Base-by-base conservation (phyloP, 2,797 vertebrate species). In the Myotis vivesi region DNA sequence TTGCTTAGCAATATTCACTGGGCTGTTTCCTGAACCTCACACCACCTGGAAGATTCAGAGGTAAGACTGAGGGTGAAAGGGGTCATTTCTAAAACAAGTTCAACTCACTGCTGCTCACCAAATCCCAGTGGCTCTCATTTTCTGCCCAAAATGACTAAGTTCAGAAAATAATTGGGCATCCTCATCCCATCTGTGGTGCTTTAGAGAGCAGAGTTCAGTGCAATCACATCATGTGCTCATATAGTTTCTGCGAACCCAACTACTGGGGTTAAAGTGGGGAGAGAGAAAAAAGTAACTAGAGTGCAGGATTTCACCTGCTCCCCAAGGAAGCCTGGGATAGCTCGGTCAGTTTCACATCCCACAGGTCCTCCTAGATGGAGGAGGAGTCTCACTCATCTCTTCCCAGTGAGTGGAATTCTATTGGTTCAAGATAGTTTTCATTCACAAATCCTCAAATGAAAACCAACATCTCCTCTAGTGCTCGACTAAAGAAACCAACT, bases 91-190 rank as follows among this genome's bases (percentile, higher is more conserved):
- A 88, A 86, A 87, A n/a, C 6, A 51, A 93, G 23, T 62, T 83
- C 64, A 64, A 76, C 9, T 69, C 62, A 71, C 4, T 7, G 69
- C 12, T 79, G 44, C 51, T 59, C 66, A 75, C 11, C 55, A 82
- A 77, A 72, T 83, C 92, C 88, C 25, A 76, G 38, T 16, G 19
- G 33, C 57, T 79, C 73, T 79, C 46, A 9, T 64, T 82, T 91
- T 44, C 75, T 62, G 71, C 19, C 19, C 64, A 55, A 81, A 87
- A 79, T 36, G 28, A 59, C 6, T 30, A 59, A 59, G 38, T 41
- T 11, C 57, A 64, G 55, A 19, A 59, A 82, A 55, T 81, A 88
- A 62, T 16, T 30, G 16, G 41, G 30, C 38, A n/a, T 25, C 22
- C 36, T 66, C 41, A 75, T 22, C 16, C 75, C 80, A 23, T 6